Evolutionary conservation across 1,140 invertebrate species (phyloP).

Genomic region (Drosophila navojoa): DNA sequence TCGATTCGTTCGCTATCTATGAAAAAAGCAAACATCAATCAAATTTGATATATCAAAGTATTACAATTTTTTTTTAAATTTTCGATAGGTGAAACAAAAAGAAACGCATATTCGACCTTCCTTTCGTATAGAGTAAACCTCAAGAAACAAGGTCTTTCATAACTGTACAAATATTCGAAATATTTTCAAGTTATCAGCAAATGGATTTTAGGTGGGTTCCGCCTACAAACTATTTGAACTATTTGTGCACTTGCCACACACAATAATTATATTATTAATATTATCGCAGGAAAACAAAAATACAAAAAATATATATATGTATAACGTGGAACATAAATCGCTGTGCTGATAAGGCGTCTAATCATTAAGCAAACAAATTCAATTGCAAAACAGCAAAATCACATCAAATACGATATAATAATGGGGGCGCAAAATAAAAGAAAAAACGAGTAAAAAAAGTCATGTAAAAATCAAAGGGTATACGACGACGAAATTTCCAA

Average conservation of each 20-base stretch:
- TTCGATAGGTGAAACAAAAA: slow-evolving; percentile 7
- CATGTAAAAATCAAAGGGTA: slow-evolving; percentile 18
- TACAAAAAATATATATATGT: slow-evolving; percentile 8
- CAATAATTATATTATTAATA: slow-evolving; percentile 44
- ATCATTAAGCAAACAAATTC: slow-evolving; percentile 61
- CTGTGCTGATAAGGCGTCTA: slow-evolving; percentile 43
- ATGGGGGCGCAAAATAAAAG: slow-evolving; percentile 25
- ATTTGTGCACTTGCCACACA: slow-evolving; percentile 62
- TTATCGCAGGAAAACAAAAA: slow-evolving; percentile 34
- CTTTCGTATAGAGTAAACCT: neutral
- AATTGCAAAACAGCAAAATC: slow-evolving; percentile 63
- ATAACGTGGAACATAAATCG: slow-evolving; percentile 32
- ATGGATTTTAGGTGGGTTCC: slow-evolving; percentile 3
- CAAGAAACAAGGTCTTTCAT: slow-evolving; percentile 26
- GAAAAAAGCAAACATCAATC: neutral
- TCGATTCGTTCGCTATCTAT: no score
- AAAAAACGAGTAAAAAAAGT: neutral
- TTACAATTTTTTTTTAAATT: neutral
- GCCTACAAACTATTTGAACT: slow-evolving; percentile 15
- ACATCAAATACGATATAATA: slow-evolving; percentile 47
- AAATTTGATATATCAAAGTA: neutral
- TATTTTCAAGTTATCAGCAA: slow-evolving; percentile 34
- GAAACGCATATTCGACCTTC: neutral
- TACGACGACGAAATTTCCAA: slow-evolving; percentile 36
- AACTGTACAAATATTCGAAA: slow-evolving; percentile 40